Base-by-base conservation (phyloP, 2,113 vertebrate genomes). In the Percina caprodes region DNA sequence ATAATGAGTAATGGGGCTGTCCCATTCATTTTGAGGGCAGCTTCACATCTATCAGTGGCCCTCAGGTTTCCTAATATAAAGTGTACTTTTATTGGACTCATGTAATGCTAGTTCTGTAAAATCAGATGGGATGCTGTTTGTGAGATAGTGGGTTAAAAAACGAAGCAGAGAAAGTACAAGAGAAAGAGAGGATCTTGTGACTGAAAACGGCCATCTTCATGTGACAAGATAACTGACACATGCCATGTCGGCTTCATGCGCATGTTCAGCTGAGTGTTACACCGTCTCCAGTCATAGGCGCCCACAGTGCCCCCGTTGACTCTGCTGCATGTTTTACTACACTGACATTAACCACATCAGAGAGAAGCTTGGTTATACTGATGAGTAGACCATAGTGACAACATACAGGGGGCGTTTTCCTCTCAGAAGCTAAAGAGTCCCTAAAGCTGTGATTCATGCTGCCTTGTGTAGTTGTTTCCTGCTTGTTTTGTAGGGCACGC, bases 361-460 rank as follows among this genome's bases (percentile, higher is more conserved):
- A 90, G 58, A 26, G 52, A 5, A 26, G 46, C 84, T 58, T 1
- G 73, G 85, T 83, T 83, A 49, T 26, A 14, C 54, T 73, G 83
- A 89, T 85, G 91, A 91, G 78, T 79, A 42, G 84, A 68, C 45
- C 14, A 0, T 16, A 62, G 60, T 68, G 80, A 87, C 69, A 71
- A 19, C 76, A 67, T 35, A 46, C 26, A 48, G 33, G 63, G 69
- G 75, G 79, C 5, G 76, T 71, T 86, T 81, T 83, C 69, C 59
- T 79, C n/a, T 54, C 46, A 12, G 39, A 76, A 54, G 30, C 69
- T n/a, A 35, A 72, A 77, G 61, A 85, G 88, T 81, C 80, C 88
- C 82, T 74, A 65, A 88, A 73, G 66, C 74, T 67, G 70, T 90
- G 90, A 91, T 90, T 93, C 85, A 91, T 73, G 63, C 67, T 62